Conservation (phyloP, 2,797 vertebrate genomes). For the Craterocephalus amniculus region DNA sequence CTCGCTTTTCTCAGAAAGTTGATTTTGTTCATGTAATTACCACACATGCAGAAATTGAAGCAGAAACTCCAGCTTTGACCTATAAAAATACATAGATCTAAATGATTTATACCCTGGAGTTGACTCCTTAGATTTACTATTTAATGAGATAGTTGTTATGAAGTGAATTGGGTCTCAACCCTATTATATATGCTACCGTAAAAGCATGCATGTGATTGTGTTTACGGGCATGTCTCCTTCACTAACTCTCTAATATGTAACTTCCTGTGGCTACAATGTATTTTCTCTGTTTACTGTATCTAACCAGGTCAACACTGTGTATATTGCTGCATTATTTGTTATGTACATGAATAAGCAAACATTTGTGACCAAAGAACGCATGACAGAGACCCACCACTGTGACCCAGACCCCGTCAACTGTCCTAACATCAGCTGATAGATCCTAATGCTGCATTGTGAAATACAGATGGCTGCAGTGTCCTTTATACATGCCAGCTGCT, state of each 20-base stretch:
- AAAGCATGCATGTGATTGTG: background rate
- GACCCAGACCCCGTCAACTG: constrained; percentile 36
- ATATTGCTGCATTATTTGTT: constrained; percentile 9
- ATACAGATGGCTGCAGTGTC: constrained; percentile 50
- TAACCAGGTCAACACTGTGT: background rate
- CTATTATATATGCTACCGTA: background rate
- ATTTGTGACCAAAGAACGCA: constrained; percentile 11
- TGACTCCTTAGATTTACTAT: constrained; percentile 54
- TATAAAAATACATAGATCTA: constrained; percentile 57
- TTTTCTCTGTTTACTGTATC: background rate
- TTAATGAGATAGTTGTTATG: constrained; percentile 56
- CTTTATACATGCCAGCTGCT: constrained; percentile 55
- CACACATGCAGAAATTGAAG: constrained; percentile 52
- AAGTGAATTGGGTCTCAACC: constrained; percentile 7
- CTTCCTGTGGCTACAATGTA: background rate
- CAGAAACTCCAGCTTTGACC: constrained; percentile 54
- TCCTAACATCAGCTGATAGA: constrained; percentile 47
- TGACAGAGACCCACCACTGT: constrained; percentile 32
- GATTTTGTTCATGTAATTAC: constrained; percentile 62
- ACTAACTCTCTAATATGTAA: background rate
- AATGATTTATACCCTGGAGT: constrained; percentile 58
- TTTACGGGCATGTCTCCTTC: constrained; percentile 8
- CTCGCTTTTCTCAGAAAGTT: constrained; percentile 45
- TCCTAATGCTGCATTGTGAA: constrained; percentile 52
- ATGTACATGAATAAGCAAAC: constrained; percentile 13